Conservation (phyloP, 2,113 vertebrate species). For the Azemiops feae region DNA sequence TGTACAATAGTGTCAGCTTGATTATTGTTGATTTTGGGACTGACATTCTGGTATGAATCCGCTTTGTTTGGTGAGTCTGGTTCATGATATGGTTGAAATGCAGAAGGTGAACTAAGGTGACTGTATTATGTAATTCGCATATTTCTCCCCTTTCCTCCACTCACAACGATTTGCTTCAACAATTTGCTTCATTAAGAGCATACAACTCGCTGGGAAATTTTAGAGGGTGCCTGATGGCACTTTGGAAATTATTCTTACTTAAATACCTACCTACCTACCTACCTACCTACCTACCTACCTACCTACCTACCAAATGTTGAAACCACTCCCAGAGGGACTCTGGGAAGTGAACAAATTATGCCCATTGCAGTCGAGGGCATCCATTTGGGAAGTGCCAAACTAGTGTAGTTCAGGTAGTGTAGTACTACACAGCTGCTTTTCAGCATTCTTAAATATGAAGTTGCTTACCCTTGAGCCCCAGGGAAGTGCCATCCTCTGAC, state of each 20-base stretch:
- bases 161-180: background rate
- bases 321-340: background rate
- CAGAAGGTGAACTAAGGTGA: background rate
- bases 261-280: no score
- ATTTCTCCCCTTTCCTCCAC: background rate
- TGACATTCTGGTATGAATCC: background rate
- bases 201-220: background rate
- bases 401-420: background rate
- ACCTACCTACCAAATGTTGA: background rate
- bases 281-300: no score
- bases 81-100: background rate
- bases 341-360: background rate
- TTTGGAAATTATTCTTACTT: background rate
- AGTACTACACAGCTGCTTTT: background rate
- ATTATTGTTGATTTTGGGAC: background rate
- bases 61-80: background rate
- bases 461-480: background rate
- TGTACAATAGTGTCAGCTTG: background rate
- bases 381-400: background rate
- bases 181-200: background rate
- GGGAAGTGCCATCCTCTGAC: constrained; percentile 21
- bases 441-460: background rate
- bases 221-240: background rate
- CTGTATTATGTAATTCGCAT: background rate
- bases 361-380: background rate